A percentile compares a stretch with the other conserved stretches of the same genome.
Conservation (phyloP, 2,113 vertebrate species). For the Amblyopsis rosae region DNA sequence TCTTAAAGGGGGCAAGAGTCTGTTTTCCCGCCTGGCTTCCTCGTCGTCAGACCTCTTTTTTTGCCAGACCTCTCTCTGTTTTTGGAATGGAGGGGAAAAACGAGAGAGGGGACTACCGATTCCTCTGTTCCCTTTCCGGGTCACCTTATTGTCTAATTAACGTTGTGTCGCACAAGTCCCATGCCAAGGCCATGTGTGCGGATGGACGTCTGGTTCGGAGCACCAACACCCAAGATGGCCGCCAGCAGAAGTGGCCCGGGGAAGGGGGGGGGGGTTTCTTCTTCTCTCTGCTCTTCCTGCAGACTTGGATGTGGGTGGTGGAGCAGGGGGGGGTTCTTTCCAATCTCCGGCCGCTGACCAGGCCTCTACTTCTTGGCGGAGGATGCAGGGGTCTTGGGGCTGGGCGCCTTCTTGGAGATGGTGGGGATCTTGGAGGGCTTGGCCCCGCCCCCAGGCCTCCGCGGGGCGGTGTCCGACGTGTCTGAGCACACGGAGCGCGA, state of each 20-base stretch:
- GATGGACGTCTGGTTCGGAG: slow-evolving; percentile 29
- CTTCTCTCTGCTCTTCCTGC: neutral
- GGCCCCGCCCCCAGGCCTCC: slow-evolving; percentile 76
- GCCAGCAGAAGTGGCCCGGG: neutral
- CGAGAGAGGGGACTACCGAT: slow-evolving; percentile 31
- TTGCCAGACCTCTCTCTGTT: slow-evolving; percentile 27
- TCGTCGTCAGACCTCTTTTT: slow-evolving; percentile 8
- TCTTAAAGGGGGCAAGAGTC: slow-evolving; percentile 45
- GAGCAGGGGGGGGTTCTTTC: neutral
- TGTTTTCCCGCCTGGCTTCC: neutral
- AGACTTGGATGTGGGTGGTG: neutral
- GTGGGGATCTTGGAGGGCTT: slow-evolving; percentile 97
- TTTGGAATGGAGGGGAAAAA: slow-evolving; percentile 26
- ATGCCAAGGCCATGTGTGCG: slow-evolving; percentile 15
- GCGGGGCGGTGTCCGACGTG: slow-evolving; percentile 92
- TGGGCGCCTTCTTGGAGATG: slow-evolving; percentile 91
- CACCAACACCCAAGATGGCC: slow-evolving; percentile 20
- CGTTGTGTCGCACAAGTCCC: slow-evolving; percentile 20
- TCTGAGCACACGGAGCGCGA: slow-evolving; percentile 93
- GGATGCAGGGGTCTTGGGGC: slow-evolving; percentile 82
- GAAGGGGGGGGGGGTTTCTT: neutral
- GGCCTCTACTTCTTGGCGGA: slow-evolving; percentile 78
- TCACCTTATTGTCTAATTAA: neutral
- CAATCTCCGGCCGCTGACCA: neutral
- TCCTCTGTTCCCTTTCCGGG: slow-evolving; percentile 4